phyloP scores from a whole-genome alignment of 1,140 invertebrate genomes.

The Danaus plexippus region DNA sequence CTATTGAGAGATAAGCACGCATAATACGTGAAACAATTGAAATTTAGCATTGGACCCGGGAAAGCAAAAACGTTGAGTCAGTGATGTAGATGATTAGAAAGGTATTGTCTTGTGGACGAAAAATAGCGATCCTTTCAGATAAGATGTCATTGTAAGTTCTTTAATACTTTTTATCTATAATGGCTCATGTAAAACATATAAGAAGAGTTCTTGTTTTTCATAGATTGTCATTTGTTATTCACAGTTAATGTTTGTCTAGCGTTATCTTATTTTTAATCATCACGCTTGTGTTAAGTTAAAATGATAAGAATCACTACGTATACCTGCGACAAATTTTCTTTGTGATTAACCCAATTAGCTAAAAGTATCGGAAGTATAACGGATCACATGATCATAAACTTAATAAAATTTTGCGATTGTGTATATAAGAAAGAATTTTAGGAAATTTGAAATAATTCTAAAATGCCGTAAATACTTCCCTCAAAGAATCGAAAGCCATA shows the following conservation, averaged over 20 bases:
- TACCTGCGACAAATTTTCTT: too few species aligned
- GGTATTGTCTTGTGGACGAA: constrained; percentile 1
- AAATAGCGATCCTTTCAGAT: constrained; percentile 14
- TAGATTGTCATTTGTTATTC: constrained; percentile 19
- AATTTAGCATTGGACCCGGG: constrained; percentile 29
- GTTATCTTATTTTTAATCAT: constrained; percentile 19
- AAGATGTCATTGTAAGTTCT: constrained; percentile 18
- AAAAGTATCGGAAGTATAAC: too few species aligned
- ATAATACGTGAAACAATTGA: constrained; percentile 36
- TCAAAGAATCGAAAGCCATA: too few species aligned
- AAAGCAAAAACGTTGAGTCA: constrained; percentile 10
- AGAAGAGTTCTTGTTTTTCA: constrained; percentile 23
- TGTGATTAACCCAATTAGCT: too few species aligned
- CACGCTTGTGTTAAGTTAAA: neutral
- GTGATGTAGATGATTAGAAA: constrained; percentile 6
- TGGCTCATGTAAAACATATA: constrained; percentile 16
- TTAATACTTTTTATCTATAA: constrained; percentile 23
- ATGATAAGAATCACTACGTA: neutral
- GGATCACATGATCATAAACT: too few species aligned
- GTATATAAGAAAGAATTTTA: too few species aligned
- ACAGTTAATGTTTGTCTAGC: constrained; percentile 8
- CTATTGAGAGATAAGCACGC: constrained; percentile 51
- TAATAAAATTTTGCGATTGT: too few species aligned
- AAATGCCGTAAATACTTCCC: too few species aligned
- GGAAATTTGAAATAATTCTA: too few species aligned